Percentiles rank a stretch among this genome's conserved stretches.
phyloP scores from a whole-genome alignment of 2,113 vertebrate species.

The Talpa occidentalis region DNA sequence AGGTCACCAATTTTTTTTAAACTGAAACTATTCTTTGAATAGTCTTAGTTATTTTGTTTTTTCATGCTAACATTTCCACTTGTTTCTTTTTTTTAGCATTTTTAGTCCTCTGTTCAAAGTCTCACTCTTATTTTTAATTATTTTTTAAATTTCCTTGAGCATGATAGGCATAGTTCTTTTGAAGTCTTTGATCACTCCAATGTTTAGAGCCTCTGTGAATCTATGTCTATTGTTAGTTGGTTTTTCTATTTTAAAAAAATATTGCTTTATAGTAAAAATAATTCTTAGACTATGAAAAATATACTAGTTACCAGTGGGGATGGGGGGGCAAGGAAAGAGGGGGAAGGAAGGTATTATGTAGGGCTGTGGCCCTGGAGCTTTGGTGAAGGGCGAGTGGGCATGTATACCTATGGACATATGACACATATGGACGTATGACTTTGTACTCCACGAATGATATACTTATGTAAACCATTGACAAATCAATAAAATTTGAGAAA shows the following conservation, averaged over 20 bases:
- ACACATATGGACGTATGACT: too few relatives aligned
- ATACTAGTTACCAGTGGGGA: too few relatives aligned
- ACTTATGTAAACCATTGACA: too few relatives aligned
- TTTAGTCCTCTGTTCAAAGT: neutral
- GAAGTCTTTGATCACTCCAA: neutral
- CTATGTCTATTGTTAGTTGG: neutral
- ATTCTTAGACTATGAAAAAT: too few relatives aligned
- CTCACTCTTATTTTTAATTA: neutral
- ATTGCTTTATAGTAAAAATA: too few relatives aligned
- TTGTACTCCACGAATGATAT: too few relatives aligned
- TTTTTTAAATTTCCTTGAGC: slow-evolving; percentile 1
- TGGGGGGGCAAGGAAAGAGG: too few relatives aligned
- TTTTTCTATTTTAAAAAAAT: neutral
- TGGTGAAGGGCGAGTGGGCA: too few relatives aligned
- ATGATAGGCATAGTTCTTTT: neutral
- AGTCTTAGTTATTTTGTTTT: neutral
- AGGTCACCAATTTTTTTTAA: neutral
- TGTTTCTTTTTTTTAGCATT: neutral
- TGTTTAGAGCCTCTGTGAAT: neutral
- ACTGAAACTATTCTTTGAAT: neutral
- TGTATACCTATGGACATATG: too few relatives aligned
- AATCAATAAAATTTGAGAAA: too few relatives aligned
- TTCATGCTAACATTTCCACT: neutral
- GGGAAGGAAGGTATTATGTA: too few relatives aligned
- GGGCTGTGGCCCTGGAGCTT: too few relatives aligned